Evolutionary conservation across 2,888 invertebrate species (phyloP).

Genomic region (Pinctada fucata): DNA sequence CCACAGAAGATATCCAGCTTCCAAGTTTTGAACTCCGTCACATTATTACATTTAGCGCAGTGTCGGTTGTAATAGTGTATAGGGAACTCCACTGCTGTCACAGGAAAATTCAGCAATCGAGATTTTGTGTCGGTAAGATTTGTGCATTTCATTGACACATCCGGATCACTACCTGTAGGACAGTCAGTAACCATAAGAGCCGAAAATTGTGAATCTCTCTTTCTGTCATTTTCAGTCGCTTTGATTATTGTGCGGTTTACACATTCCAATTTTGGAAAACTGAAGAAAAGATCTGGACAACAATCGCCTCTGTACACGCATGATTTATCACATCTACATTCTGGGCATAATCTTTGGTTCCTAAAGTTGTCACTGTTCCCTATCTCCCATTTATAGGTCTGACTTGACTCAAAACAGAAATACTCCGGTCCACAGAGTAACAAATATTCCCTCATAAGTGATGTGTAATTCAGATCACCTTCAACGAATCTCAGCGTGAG

Average conservation of each 20-base stretch:
- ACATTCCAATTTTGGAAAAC: neutral
- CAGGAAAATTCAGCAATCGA: neutral
- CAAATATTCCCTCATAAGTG: neutral
- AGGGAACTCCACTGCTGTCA: neutral
- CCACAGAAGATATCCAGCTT: neutral
- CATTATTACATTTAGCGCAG: neutral
- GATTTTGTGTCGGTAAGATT: neutral
- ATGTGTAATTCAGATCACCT: neutral
- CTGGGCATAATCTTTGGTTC: neutral
- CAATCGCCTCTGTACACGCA: neutral
- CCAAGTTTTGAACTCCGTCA: neutral
- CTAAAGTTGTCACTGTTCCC: neutral
- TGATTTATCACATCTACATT: neutral
- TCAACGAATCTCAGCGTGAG: no score
- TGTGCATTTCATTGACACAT: neutral
- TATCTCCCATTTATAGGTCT: neutral
- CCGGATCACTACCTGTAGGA: neutral
- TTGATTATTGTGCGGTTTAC: neutral
- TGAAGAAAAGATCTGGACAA: constrained; percentile 6
- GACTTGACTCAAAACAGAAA: neutral
- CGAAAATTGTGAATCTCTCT: neutral
- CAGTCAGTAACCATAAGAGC: neutral
- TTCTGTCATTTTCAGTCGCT: neutral
- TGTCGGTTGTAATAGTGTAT: neutral
- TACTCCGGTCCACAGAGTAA: constrained; percentile 1